phyloP scores from a whole-genome alignment of 2,888 invertebrate species.

The Crepidodera aurea region DNA sequence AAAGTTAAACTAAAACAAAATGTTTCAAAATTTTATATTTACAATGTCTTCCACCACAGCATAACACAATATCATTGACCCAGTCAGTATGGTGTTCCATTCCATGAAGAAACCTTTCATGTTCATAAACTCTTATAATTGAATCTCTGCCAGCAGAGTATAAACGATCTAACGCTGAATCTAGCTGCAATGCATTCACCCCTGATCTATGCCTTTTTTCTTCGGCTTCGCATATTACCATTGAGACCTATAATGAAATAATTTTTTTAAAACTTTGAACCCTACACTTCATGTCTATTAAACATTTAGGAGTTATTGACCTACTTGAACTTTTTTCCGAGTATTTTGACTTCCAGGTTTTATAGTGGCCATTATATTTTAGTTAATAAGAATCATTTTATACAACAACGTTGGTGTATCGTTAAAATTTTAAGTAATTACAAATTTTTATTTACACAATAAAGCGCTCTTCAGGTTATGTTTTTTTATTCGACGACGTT shows the following conservation, averaged over 20 bases:
- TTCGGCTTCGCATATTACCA: slow-evolving; percentile 96
- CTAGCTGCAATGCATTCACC: slow-evolving; percentile 94
- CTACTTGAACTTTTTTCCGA: slow-evolving; percentile 61
- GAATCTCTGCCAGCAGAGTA: slow-evolving; percentile 98
- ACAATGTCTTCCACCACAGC: slow-evolving; percentile 96
- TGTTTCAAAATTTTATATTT: too few species aligned
- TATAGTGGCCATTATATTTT: slow-evolving; percentile 55
- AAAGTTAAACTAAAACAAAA: too few species aligned
- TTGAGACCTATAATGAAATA: slow-evolving; percentile 81
- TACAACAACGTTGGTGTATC: slow-evolving; percentile 9
- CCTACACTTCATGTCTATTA: not conserved
- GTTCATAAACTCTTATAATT: slow-evolving; percentile 92
- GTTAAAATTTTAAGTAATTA: not conserved
- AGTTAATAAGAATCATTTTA: slow-evolving; percentile 18
- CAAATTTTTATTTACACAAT: slow-evolving; percentile 19
- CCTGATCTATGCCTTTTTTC: slow-evolving; percentile 95
- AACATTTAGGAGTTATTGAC: slow-evolving; percentile 13
- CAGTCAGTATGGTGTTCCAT: slow-evolving; percentile 99
- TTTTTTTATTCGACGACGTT: slow-evolving; percentile 9
- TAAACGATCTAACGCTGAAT: slow-evolving; percentile 84
- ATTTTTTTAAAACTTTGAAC: not conserved
- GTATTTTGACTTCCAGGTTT: slow-evolving; percentile 58
- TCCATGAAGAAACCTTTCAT: slow-evolving; percentile 88
- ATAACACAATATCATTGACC: slow-evolving; percentile 99
- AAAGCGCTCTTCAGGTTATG: slow-evolving; percentile 18